A percentile compares a stretch with the other conserved stretches of the same genome.
These are phyloP conservation scores for Dolichotis patagonum DNA, from an alignment of 2,113 vertebrate genomes.

Conservation along the genomic window DNA sequence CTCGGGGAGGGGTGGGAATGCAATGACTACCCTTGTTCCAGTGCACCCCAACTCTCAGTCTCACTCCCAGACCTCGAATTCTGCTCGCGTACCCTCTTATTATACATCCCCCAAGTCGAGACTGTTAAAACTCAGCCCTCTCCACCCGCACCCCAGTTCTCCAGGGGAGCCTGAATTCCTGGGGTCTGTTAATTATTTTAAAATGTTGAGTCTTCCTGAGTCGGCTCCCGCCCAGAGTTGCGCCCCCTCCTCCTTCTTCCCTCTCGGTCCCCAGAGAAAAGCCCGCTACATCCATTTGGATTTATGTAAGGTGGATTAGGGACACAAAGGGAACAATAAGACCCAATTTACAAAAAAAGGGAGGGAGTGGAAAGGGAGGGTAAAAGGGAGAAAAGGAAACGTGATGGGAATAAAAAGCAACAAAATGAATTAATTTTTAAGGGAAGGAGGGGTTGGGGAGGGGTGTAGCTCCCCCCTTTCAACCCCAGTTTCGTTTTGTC, in stretches of 20 bases:
- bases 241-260: background rate
- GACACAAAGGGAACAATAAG: slow-evolving; percentile 84
- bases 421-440: slow-evolving; percentile 81
- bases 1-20: slow-evolving; percentile 69
- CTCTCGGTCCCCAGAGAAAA: slow-evolving; percentile 71
- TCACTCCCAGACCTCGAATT: background rate
- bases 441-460: slow-evolving; percentile 16
- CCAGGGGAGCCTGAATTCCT: slow-evolving; percentile 43
- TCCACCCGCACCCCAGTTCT: background rate
- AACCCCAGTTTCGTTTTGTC: slow-evolving; percentile 56
- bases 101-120: background rate
- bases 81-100: background rate
- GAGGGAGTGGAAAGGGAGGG: slow-evolving; percentile 75
- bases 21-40: background rate
- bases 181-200: slow-evolving; percentile 75
- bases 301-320: slow-evolving; percentile 83
- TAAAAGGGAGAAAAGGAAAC: slow-evolving; percentile 81
- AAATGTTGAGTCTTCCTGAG: slow-evolving; percentile 56
- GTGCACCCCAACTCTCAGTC: slow-evolving; percentile 15
- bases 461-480: background rate
- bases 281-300: slow-evolving; percentile 79
- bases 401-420: slow-evolving; percentile 84
- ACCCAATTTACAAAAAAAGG: slow-evolving; percentile 85
- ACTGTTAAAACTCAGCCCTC: background rate
- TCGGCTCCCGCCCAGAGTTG: slow-evolving; percentile 1